Evolutionary conservation across 2,113 vertebrate species (phyloP).

Genomic region (Eulemur macaco): DNA sequence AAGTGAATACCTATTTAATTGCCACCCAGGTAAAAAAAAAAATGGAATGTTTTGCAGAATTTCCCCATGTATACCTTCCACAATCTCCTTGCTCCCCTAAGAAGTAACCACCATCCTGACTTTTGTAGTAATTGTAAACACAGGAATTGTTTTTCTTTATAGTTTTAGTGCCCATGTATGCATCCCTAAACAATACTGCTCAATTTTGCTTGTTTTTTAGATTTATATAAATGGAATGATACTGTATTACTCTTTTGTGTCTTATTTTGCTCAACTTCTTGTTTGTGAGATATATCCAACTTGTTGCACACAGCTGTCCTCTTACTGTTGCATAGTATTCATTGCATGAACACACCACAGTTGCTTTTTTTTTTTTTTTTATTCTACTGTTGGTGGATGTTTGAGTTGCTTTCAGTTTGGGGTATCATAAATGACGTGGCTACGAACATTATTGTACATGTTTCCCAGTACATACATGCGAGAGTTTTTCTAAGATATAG

Average conservation of each 20-base stretch:
- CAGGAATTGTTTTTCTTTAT: background rate
- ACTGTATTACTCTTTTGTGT: background rate
- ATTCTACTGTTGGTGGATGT: background rate
- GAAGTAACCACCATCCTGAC: background rate
- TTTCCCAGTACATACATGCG: background rate
- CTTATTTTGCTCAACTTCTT: background rate
- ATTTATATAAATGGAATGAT: background rate
- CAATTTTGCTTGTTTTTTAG: background rate
- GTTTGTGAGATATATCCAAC: background rate
- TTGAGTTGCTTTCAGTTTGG: background rate
- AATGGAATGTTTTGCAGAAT: background rate
- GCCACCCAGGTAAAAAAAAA: conserved; percentile 37
- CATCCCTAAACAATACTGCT: background rate
- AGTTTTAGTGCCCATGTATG: background rate
- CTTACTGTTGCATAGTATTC: background rate
- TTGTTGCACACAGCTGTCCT: background rate
- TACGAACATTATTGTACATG: background rate
- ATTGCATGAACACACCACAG: background rate
- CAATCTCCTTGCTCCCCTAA: background rate
- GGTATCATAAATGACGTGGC: background rate
- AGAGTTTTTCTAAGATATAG: background rate
- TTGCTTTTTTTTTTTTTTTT: background rate
- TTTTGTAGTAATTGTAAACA: background rate
- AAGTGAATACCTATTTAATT: conserved; percentile 29
- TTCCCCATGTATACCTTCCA: background rate